These are phyloP conservation scores for Belgica antarctica DNA, from an alignment of 2,888 invertebrate species.

Conservation along the genomic window DNA sequence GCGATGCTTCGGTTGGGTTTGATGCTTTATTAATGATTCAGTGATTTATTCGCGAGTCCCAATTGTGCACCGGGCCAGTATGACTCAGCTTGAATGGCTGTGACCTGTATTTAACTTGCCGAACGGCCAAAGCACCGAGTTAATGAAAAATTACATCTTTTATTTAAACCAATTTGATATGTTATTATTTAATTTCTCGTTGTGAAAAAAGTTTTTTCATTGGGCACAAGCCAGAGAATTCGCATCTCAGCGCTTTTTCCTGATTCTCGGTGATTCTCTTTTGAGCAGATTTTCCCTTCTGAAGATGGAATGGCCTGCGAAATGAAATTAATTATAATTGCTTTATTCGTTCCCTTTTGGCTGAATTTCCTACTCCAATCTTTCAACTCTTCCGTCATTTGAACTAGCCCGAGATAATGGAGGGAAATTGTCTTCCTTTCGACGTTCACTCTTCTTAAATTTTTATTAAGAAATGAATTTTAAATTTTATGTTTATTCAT, in stretches of 20 bases:
- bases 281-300: too few relatives aligned
- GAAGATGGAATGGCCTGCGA: too few relatives aligned
- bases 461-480: neutral
- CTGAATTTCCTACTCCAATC: neutral
- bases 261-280: too few relatives aligned
- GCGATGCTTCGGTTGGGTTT: too few relatives aligned
- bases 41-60: too few relatives aligned
- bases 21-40: too few relatives aligned
- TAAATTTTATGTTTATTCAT: conserved; percentile 14
- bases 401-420: too few relatives aligned
- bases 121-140: neutral
- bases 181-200: neutral
- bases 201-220: neutral
- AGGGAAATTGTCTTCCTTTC: neutral
- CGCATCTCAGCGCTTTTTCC: neutral
- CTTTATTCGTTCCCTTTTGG: neutral
- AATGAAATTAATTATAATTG: neutral
- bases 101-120: neutral
- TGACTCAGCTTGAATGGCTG: too few relatives aligned
- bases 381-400: neutral
- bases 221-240: neutral
- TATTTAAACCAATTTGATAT: neutral
- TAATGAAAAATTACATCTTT: neutral
- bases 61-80: too few relatives aligned
- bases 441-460: neutral